Evolutionary conservation across 2,797 vertebrate species (phyloP).

Genomic region (Rallus crepitans): DNA sequence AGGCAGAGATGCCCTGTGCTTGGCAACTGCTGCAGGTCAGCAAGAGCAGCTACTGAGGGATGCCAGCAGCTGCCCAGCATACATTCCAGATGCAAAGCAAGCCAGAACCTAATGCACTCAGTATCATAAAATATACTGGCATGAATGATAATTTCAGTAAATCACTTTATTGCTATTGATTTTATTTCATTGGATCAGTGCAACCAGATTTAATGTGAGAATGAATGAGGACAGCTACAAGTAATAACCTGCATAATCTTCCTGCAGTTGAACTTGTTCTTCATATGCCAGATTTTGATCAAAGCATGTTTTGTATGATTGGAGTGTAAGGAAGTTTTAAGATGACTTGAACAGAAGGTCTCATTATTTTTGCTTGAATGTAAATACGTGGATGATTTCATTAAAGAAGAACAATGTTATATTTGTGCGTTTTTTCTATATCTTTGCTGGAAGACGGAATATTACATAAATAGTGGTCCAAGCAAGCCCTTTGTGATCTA

Average conservation of each 20-base stretch:
- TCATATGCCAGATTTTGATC: background rate
- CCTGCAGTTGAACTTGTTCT: background rate
- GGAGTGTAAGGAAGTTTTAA: background rate
- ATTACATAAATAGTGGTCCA: background rate
- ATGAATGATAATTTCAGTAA: background rate
- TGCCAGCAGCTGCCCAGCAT: background rate
- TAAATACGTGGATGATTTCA: background rate
- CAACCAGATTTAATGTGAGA: background rate
- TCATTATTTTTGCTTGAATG: slow-evolving; percentile 13
- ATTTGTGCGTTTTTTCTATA: background rate
- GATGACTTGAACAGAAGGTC: background rate
- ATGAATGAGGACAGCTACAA: background rate
- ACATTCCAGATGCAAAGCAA: background rate
- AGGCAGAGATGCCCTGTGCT: background rate
- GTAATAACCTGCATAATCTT: background rate
- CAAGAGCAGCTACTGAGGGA: rapidly evolving
- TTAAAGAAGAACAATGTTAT: background rate
- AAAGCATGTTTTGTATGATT: background rate
- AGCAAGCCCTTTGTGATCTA: background rate
- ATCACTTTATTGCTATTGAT: background rate
- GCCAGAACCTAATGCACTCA: background rate
- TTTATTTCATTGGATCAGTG: background rate
- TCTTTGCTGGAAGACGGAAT: background rate
- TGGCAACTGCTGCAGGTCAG: background rate
- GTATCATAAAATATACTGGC: background rate